Base-by-base conservation (phyloP, 1,140 invertebrate species). In the Drosophila orena region DNA sequence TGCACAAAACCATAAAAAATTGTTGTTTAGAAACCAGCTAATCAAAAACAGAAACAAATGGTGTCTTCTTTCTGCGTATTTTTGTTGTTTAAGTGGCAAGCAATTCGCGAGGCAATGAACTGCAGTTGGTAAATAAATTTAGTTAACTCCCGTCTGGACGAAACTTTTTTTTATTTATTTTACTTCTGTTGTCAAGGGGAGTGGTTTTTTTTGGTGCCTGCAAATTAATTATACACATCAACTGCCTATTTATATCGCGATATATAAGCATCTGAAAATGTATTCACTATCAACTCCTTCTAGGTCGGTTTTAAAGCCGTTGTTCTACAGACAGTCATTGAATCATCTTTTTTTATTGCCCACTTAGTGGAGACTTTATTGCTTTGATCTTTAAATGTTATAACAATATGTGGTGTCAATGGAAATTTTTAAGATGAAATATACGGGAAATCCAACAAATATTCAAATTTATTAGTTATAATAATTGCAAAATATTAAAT, bases 331-430 rank as follows among this genome's bases (percentile, higher is more conserved):
- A 10, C 47, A 49, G 14, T n/a, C 47, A 17, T 49, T 15, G 12
- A 20, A 12, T 42, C 20, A 53, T 20, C 12, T 54, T 62, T 10
- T 49, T 59, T 59, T 59, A 53, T 53, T 17, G 12, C 50, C 50
- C 50, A 53, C 24, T 44, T 54, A 15, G 27, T 43, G 20, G 14
- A 20, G 11, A 4, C 20, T 62, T 62, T 43, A 44, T 5, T 10
- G 12, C 30, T 59, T 58, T 56, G 38, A 56, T 56, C 52, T 61
- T 42, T 42, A 17, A 3, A 2, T 55, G 30, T 54, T 44, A 2
- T 20, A 7, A 6, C 6, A 17, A 20, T 10, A 43, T 20, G 42
- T 4, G 42, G 1, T 44, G 2, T 44, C 42, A 20, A 22, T 30
- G 24, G 37, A 34, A 59, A 49, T 10, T 24, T 62, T 56, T 56